A percentile compares a stretch with the other conserved stretches of the same genome.
Conservation (phyloP, 2,797 vertebrate genomes). For the Zalophus californianus region DNA sequence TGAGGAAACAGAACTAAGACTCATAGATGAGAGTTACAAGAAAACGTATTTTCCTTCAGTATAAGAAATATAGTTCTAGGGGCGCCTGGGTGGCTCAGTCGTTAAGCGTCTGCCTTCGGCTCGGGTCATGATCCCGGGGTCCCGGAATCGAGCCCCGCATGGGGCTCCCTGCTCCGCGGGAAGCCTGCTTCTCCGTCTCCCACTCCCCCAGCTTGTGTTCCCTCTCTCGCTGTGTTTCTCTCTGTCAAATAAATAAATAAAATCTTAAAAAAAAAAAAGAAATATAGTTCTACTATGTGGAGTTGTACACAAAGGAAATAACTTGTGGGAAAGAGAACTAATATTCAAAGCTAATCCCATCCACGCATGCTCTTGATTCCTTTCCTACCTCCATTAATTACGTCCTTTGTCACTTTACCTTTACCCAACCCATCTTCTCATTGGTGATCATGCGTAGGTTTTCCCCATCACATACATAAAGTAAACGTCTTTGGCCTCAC, state of each 20-base stretch:
- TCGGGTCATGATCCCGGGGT: too few species aligned
- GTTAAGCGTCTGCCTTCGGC: too few species aligned
- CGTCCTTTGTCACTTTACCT: constrained; percentile 8
- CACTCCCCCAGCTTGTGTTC: too few species aligned
- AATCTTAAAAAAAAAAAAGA: not conserved
- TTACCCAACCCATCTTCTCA: constrained; percentile 6
- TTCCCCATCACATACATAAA: not conserved
- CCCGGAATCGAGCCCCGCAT: too few species aligned
- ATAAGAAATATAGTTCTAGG: constrained; percentile 33
- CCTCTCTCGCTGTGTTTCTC: too few species aligned
- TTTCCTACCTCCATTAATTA: constrained; percentile 14
- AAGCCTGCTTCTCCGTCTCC: too few species aligned
- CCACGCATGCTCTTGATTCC: not conserved
- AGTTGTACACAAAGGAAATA: constrained; percentile 54
- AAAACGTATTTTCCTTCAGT: constrained; percentile 48
- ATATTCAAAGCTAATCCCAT: constrained; percentile 44
- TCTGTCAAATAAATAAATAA: too few species aligned
- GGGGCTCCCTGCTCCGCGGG: too few species aligned
- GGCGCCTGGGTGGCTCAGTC: too few species aligned
- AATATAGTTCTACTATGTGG: constrained; percentile 55
- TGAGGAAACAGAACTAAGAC: constrained; percentile 51
- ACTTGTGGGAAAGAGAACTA: constrained; percentile 3
- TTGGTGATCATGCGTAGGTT: not conserved
- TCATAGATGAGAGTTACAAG: constrained; percentile 44
- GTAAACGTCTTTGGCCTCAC: not conserved